Evolutionary conservation across 2,888 invertebrate genomes (phyloP).

Genomic region (Ceramica pisi): DNA sequence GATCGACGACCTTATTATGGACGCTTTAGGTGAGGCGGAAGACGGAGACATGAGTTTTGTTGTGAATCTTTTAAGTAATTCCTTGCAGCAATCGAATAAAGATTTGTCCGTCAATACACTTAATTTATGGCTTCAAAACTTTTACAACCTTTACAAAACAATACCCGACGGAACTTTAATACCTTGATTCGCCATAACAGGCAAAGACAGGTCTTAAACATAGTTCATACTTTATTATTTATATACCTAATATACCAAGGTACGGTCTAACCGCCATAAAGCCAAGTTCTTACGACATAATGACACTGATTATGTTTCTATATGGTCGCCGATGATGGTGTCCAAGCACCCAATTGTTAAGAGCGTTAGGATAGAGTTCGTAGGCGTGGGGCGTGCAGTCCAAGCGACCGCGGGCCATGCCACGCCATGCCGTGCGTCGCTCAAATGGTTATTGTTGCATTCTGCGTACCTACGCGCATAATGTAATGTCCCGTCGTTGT

Average conservation of each 20-base stretch:
- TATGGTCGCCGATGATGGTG: constrained; percentile 21
- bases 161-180: not conserved
- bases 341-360: constrained; percentile 42
- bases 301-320: constrained; percentile 24
- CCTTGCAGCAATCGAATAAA: not conserved
- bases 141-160: not conserved
- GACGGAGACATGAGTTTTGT: not conserved
- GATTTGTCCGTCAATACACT: not conserved
- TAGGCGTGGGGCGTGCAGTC: constrained; percentile 22
- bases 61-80: not conserved
- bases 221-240: constrained; percentile 6
- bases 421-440: constrained; percentile 12
- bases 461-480: constrained; percentile 54
- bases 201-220: not conserved
- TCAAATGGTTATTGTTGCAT: constrained; percentile 56
- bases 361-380: constrained; percentile 13
- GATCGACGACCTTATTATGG: constrained; percentile 8
- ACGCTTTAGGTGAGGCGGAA: not conserved
- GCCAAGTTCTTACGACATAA: constrained; percentile 9
- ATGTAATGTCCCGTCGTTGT: constrained; percentile 28
- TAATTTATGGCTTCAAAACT: not conserved
- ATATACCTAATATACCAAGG: not conserved
- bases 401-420: constrained; percentile 2
- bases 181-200: not conserved
- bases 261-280: not conserved